Percentiles rank a stretch among this genome's conserved stretches.
These are phyloP conservation scores for Moxostoma hubbsi DNA, from an alignment of 2,797 vertebrate genomes.

Conservation along the genomic window DNA sequence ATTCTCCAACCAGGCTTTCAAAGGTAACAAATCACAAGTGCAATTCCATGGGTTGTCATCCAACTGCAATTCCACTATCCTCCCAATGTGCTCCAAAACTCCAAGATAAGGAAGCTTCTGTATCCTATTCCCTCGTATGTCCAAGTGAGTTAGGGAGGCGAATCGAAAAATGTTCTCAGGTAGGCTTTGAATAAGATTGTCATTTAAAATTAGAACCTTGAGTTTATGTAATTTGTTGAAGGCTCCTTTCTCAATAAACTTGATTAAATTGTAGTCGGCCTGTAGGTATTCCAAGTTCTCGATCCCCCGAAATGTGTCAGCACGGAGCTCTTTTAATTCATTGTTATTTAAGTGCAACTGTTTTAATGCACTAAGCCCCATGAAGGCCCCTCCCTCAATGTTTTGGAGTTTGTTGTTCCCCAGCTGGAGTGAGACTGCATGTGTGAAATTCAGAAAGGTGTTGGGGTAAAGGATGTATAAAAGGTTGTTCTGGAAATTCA, in stretches of 20 bases:
- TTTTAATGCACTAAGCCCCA: constrained; percentile 93
- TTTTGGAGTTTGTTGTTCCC: constrained; percentile 99
- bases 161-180: constrained; percentile 99
- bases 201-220: constrained; percentile 98
- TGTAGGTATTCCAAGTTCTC: constrained; percentile 99
- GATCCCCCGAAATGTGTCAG: constrained; percentile 96
- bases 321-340: constrained; percentile 93
- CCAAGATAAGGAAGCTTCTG: constrained; percentile 97
- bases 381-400: constrained; percentile 95
- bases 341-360: constrained; percentile 99
- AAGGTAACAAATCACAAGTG: constrained; percentile 94
- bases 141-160: constrained; percentile 96
- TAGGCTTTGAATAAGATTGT: constrained; percentile 95
- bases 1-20: constrained; percentile 98
- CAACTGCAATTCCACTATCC: constrained; percentile 94
- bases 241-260: constrained; percentile 96
- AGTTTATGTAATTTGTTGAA: constrained; percentile 98
- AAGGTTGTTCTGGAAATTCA: constrained; percentile 98
- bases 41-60: constrained; percentile 99
- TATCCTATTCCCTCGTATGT: constrained; percentile 97
- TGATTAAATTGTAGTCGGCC: constrained; percentile 99
- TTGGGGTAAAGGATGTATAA: constrained; percentile 95
- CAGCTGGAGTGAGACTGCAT: constrained; percentile 95
- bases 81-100: constrained; percentile 95
- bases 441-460: constrained; percentile 96